Base-by-base conservation (phyloP, 2,888 invertebrate species). In the Tolmerus cingulatus region DNA sequence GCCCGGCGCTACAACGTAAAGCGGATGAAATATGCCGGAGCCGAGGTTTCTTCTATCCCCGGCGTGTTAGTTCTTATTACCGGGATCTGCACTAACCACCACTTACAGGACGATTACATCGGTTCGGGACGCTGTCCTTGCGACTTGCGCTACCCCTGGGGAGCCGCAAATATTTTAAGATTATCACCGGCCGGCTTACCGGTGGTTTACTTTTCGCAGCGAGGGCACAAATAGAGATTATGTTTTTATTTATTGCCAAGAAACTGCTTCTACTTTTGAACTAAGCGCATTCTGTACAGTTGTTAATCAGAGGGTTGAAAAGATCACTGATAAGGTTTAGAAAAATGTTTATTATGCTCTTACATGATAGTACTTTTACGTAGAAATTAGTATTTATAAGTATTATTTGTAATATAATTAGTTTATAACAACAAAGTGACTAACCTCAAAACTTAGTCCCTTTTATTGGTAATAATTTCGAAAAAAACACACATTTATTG, bases 91-190 rank as follows among this genome's bases (percentile, higher is more conserved):
- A 85, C 74, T 85, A 43, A 85, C 74, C 30, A 74, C 37, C 85
- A 74, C 85, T 85, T 85, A 85, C 74, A 74, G 74, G 46, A 9
- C 85, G 85, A 85, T 74, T 85, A 85, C 85, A 43, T 85, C 55
- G 82, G 82, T 55, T 12, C 34, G 5, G 34, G 8, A 57, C 82
- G 46, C 7, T 34, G 82, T 82, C 82, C 19, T 82, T 57, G 27
- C 34, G 19, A 78, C 43, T 40, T n/a, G 27, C 43, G 43, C 23
- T 78, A 3, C 9, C 16, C 78, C 19, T 7, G 78, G 40, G 40
- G 40, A 78, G 43, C 9, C 78, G 40, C 40, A 43, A 78, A 78
- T 78, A 78, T 78, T 78, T 78, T 46, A n/a, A 43, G 78, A 78
- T 78, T 78, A 78, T 19, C 78, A 43, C 46, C 37, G 51, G 51